phyloP scores from a whole-genome alignment of 2,888 invertebrate species.

The Nysson spinosus region DNA sequence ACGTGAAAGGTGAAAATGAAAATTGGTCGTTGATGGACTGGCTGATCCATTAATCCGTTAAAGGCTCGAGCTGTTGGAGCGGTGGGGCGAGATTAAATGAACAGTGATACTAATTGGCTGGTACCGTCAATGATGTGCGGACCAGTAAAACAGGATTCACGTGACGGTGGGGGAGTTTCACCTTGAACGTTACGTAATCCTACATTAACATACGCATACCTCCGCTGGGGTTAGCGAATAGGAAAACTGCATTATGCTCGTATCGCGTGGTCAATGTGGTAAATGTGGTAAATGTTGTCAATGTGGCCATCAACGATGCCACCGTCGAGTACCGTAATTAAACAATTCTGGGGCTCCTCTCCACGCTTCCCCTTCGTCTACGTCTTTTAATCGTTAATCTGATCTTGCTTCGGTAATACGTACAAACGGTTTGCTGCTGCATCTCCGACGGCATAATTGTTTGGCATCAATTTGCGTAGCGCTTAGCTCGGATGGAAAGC shows the following conservation, averaged over 20 bases:
- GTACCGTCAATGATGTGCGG: conserved; percentile 30
- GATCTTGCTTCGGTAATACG: too few species aligned
- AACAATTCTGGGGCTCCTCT: conserved; percentile 41
- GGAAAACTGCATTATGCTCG: conserved; percentile 18
- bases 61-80: conserved; percentile 37
- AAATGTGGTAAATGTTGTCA: too few species aligned
- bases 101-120: conserved; percentile 43
- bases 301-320: conserved; percentile 41
- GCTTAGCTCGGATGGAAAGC: too few species aligned
- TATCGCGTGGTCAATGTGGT: conserved; percentile 13
- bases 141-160: conserved; percentile 33
- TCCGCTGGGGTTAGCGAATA: conserved; percentile 38
- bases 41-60: conserved; percentile 38
- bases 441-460: too few species aligned
- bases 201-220: conserved; percentile 46
- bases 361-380: too few species aligned
- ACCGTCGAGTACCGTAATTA: conserved; percentile 35
- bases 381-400: too few species aligned
- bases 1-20: too few species aligned
- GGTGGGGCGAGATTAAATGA: conserved; percentile 54
- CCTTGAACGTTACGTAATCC: conserved; percentile 70
- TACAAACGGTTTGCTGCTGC: too few species aligned
- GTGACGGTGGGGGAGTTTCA: conserved; percentile 60
- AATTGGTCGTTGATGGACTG: conserved; percentile 18
- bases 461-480: too few species aligned